phyloP scores from a whole-genome alignment of 2,797 vertebrate species.

The Holocentrus rufus region DNA sequence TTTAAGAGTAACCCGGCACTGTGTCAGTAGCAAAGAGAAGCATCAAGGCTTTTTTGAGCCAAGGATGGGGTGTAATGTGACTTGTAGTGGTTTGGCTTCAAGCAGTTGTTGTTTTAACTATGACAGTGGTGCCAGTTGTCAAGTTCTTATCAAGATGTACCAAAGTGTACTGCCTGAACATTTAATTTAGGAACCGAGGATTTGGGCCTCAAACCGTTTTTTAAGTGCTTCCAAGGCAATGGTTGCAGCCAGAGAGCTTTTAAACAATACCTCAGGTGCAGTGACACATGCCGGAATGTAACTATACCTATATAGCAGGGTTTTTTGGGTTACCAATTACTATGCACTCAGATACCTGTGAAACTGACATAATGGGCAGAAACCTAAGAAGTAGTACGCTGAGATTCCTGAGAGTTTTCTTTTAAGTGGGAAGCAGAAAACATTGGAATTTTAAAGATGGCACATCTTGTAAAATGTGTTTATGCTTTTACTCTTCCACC shows the following conservation, averaged over 20 bases:
- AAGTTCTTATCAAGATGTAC: slow-evolving; percentile 4
- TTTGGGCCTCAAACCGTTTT: slow-evolving; percentile 35
- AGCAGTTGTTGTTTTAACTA: not conserved
- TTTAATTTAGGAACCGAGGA: slow-evolving; percentile 27
- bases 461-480: slow-evolving; percentile 36
- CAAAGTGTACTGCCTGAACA: slow-evolving; percentile 13
- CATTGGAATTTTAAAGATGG: slow-evolving; percentile 6
- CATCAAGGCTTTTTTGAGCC: not conserved
- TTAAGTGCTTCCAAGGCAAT: slow-evolving; percentile 44
- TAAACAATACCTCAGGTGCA: slow-evolving; percentile 63
- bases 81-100: slow-evolving; percentile 13
- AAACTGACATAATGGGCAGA: slow-evolving; percentile 2
- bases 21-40: not conserved
- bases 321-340: slow-evolving; percentile 14
- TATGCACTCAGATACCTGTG: slow-evolving; percentile 19
- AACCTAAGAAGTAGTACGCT: slow-evolving; percentile 11
- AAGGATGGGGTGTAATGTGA: slow-evolving; percentile 3
- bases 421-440: not conserved
- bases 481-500: slow-evolving; percentile 26
- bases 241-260: slow-evolving; percentile 34
- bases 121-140: not conserved
- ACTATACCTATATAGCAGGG: slow-evolving; percentile 31
- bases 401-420: not conserved
- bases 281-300: slow-evolving; percentile 49
- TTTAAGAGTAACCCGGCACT: slow-evolving; percentile 9